A percentile compares a stretch with the other conserved stretches of the same genome.
These are phyloP conservation scores for Botrylloides violaceus DNA, from an alignment of 23 tunicate genomes.

Conservation along the genomic window DNA sequence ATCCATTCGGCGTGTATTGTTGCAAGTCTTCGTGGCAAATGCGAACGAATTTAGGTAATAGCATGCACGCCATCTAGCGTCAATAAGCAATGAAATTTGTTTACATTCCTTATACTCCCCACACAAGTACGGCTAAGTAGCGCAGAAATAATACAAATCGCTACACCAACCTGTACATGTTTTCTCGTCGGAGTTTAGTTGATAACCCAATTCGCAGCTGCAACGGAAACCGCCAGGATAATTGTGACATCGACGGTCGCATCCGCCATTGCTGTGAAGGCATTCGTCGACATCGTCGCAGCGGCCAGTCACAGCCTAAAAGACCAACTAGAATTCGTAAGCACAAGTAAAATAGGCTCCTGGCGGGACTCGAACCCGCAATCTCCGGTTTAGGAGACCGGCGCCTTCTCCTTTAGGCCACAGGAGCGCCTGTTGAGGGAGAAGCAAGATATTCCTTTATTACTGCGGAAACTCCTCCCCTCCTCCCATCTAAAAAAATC, in stretches of 20 bases:
- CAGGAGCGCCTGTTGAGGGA: slow-evolving; percentile 79
- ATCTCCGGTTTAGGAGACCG: slow-evolving; percentile 96
- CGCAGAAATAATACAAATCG: too few relatives aligned
- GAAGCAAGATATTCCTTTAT: too few relatives aligned
- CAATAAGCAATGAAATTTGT: too few relatives aligned
- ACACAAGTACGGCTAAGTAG: too few relatives aligned
- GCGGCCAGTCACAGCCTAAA: slow-evolving; percentile 19
- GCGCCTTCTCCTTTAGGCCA: slow-evolving; percentile 97
- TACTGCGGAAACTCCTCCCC: too few relatives aligned
- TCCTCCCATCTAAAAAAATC: neutral
- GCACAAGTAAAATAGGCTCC: slow-evolving; percentile 37
- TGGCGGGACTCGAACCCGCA: slow-evolving; percentile 98
- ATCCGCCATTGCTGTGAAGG: slow-evolving; percentile 46
- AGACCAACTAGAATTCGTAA: neutral
- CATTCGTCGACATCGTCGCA: slow-evolving; percentile 69
- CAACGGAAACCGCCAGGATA: slow-evolving; percentile 53
- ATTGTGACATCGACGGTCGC: slow-evolving; percentile 72
- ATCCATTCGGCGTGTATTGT: too few relatives aligned
- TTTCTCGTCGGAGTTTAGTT: slow-evolving; percentile 17
- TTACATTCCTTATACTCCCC: too few relatives aligned
- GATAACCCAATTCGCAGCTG: slow-evolving; percentile 58
- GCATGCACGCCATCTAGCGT: too few relatives aligned
- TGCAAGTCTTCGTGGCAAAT: too few relatives aligned
- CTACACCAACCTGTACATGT: slow-evolving; percentile 66
- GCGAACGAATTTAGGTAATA: too few relatives aligned